Evolutionary conservation across 2,888 invertebrate species (phyloP).

Genomic region (Drosophila mercatorum): DNA sequence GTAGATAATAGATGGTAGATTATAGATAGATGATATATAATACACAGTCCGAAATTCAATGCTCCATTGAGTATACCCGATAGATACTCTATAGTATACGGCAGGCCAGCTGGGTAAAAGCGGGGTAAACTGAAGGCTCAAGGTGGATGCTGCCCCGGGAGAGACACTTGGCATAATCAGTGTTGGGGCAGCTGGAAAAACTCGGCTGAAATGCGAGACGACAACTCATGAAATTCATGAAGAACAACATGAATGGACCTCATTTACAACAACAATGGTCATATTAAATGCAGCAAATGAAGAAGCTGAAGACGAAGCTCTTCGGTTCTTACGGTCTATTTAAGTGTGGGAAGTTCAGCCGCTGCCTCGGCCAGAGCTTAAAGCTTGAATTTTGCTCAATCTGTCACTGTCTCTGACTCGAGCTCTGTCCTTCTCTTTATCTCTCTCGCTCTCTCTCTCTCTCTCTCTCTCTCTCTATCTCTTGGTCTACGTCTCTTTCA

Average conservation of each 20-base stretch:
- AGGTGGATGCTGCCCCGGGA: conserved; percentile 43
- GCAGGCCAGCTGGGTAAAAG: conserved; percentile 11
- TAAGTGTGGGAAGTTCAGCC: conserved; percentile 19
- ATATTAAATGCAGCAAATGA: conserved; percentile 5
- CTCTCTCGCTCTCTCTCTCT: neutral
- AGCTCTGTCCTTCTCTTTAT: neutral
- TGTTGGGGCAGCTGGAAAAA: conserved; percentile 39
- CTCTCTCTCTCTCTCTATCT: neutral
- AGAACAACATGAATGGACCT: conserved; percentile 44
- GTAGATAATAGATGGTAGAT: neutral
- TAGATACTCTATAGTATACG: neutral
- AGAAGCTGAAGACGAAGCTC: conserved; percentile 4
- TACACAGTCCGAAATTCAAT: neutral
- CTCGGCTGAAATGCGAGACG: conserved; percentile 44
- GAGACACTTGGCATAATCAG: conserved; percentile 67
- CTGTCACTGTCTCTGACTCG: conserved; percentile 4
- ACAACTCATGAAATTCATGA: conserved; percentile 71
- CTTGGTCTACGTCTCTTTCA: neutral
- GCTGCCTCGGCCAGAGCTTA: conserved; percentile 23
- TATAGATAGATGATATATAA: neutral
- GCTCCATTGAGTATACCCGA: neutral
- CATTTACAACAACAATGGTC: conserved; percentile 14
- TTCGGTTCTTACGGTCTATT: conserved; percentile 43
- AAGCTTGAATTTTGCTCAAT: conserved; percentile 12
- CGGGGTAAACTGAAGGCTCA: conserved; percentile 26